A percentile compares a stretch with the other conserved stretches of the same genome.
These are phyloP conservation scores for Didymodactylos carnosus DNA, from an alignment of 2,888 invertebrate species.

Conservation along the genomic window DNA sequence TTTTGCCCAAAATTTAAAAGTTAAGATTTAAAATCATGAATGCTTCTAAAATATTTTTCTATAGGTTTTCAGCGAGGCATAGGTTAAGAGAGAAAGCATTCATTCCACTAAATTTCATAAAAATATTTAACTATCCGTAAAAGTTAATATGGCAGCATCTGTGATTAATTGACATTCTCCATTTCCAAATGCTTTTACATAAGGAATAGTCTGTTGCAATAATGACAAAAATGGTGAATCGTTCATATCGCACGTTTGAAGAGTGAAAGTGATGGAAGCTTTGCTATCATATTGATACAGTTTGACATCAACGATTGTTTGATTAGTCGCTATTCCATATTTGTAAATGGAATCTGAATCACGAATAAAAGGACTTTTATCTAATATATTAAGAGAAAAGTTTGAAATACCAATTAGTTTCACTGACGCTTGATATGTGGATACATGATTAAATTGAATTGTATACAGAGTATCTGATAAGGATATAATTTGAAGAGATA, in stretches of 20 bases:
- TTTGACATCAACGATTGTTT: background rate
- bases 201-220: background rate
- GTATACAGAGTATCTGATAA: background rate
- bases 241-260: background rate
- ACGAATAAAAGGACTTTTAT: no score
- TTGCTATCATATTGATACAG: no score
- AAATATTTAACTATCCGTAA: no score
- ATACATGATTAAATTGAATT: background rate
- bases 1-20: no score
- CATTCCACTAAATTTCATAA: no score
- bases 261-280: background rate
- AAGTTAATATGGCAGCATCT: background rate
- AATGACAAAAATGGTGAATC: background rate
- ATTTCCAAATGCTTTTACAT: background rate
- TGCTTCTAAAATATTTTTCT: no score
- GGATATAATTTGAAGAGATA: background rate
- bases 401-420: background rate
- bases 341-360: no score
- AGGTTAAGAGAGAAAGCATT: no score
- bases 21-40: no score
- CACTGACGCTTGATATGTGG: background rate
- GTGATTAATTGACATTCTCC: background rate
- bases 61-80: no score
- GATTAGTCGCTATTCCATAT: no score
- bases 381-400: background rate